phyloP scores from a whole-genome alignment of 2,113 vertebrate genomes.

The Gambusia holbrooki region DNA sequence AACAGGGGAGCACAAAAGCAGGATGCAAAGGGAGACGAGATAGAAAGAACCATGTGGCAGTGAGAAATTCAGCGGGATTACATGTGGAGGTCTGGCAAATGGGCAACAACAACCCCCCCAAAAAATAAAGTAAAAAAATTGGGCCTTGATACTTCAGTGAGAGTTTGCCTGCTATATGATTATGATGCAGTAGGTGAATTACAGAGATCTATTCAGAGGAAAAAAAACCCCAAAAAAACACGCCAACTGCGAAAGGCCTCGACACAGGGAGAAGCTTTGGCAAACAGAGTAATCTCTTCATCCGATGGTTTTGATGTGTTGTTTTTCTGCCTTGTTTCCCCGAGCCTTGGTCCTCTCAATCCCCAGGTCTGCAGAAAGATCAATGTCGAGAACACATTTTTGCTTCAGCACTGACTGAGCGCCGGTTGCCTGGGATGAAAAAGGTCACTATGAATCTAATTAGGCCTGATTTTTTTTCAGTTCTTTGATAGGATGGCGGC shows the following conservation, averaged over 20 bases:
- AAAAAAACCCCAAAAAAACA: conserved; percentile 2
- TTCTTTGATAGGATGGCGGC: conserved; percentile 64
- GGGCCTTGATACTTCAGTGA: conserved; percentile 38
- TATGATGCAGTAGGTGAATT: conserved; percentile 67
- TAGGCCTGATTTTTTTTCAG: conserved; percentile 76
- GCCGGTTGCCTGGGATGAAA: conserved; percentile 71
- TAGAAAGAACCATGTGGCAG: conserved; percentile 26
- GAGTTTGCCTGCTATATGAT: conserved; percentile 57
- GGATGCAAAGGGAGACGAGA: conserved; percentile 26
- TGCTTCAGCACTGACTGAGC: conserved; percentile 60
- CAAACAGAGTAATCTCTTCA: conserved; percentile 73
- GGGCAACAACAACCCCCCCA: conserved; percentile 15
- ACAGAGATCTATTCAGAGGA: conserved; percentile 36
- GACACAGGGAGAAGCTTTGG: conserved; percentile 47
- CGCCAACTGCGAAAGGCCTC: conserved; percentile 56
- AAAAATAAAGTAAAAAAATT: conserved; percentile 1
- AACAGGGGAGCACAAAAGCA: conserved; percentile 6
- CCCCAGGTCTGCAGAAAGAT: conserved; percentile 68
- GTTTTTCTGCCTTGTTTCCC: conserved; percentile 73
- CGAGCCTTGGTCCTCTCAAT: conserved; percentile 61
- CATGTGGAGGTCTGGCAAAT: conserved; percentile 55
- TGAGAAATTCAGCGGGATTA: conserved; percentile 53
- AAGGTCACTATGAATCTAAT: conserved; percentile 78
- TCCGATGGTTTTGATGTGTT: conserved; percentile 73
- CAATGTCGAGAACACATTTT: conserved; percentile 75